Evolutionary conservation across 2,797 vertebrate genomes (phyloP), one percentile per base, ranked within the genome.

Genomic region (Labroides dimidiatus): DNA sequence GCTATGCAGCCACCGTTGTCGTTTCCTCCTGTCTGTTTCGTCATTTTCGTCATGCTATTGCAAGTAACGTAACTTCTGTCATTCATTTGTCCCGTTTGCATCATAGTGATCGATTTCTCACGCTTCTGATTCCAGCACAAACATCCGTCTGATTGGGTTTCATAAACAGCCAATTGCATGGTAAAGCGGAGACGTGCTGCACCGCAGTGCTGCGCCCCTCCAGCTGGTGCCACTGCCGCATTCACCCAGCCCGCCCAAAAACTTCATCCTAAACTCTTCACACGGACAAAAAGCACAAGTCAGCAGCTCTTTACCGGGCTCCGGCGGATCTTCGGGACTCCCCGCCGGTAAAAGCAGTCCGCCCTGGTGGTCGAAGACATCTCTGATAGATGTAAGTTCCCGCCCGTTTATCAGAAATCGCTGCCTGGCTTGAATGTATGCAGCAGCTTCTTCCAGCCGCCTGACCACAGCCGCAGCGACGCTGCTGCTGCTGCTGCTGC

Each of bases 251-350:
- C 89, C 82, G 77, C 75, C 84, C 81, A 64, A 84, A 81, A 95
- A 94, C 91, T 94, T 94, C 80, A 59, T 61, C 60, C 47, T 50
- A 82, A 84, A 93, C 86, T 90, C 85, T 59, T 41, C 55, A 50
- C 3, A 43, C 17, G 14, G 20, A 10, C 54, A 55, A 53, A 2
- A 33, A 33, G 30, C 30, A 48, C 72, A 23, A 73, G 78, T 78
- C 43, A 57, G 42, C 64, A 70, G 72, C 59, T 75, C 72, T 87
- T 96, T 97, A 97, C 96, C 96, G 94, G 93, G 91, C 90, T 93
- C 90, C 95, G 93, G 72, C 89, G 93, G 67, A 93, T 94, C 91
- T 94, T 92, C 87, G 91, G 92, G 82, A 89, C 79, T 83, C 91
- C 81, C 90, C 93, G 87, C 64, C 84, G 94, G 85, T 88, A 86